These are phyloP conservation scores for Suillia variegata DNA, from an alignment of 2,888 invertebrate genomes.

Conservation along the genomic window DNA sequence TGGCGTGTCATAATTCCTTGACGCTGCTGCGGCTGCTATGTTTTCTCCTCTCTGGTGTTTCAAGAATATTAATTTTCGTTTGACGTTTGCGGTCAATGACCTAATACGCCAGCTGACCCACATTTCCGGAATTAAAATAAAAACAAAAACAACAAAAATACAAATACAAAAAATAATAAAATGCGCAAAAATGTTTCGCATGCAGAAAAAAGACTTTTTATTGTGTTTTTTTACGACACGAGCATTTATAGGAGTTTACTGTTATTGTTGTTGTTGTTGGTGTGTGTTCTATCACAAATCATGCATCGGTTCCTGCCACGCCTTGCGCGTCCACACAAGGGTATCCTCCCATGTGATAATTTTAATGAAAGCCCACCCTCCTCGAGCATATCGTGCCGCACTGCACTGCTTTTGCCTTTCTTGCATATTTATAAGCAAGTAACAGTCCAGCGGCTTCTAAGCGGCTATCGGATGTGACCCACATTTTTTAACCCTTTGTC, in stretches of 20 bases:
- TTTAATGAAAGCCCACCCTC: no score
- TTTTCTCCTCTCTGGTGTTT: constrained; percentile 10
- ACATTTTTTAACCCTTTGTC: no score
- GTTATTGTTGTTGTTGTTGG: no score
- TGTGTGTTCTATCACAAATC: constrained; percentile 19
- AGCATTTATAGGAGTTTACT: no score
- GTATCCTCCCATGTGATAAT: constrained; percentile 1
- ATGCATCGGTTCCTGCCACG: neutral
- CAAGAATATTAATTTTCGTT: constrained; percentile 26
- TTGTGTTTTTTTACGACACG: neutral
- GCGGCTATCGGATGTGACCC: no score
- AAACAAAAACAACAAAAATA: neutral
- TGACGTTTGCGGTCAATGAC: constrained; percentile 25
- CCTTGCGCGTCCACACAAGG: neutral
- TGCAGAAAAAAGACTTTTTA: neutral
- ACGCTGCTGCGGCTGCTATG: constrained; percentile 8
- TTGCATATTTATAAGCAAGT: no score
- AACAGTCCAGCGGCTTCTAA: no score
- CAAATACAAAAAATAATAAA: neutral
- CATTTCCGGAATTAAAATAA: constrained; percentile 7
- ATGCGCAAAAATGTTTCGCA: neutral
- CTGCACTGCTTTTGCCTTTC: no score
- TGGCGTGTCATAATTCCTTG: neutral
- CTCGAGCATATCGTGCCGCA: no score
- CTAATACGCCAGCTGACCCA: constrained; percentile 22